Conservation (phyloP, 2,888 invertebrate species). For the Apotomis turbidana region DNA sequence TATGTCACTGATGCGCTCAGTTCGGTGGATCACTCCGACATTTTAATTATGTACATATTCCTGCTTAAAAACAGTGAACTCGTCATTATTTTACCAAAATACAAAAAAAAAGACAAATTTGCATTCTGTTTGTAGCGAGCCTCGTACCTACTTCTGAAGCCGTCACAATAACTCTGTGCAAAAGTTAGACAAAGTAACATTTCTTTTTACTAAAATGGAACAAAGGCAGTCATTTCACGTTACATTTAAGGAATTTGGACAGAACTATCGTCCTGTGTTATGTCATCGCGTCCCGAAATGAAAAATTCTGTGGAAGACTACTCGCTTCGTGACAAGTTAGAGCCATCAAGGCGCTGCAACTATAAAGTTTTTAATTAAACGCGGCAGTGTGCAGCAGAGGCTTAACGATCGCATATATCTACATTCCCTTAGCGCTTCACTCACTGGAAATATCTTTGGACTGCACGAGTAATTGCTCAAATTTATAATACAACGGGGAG, state of each 20-base stretch:
- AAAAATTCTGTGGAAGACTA: slow-evolving; percentile 37
- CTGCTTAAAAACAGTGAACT: slow-evolving; percentile 15
- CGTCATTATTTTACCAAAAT: slow-evolving; percentile 19
- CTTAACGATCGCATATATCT: slow-evolving; percentile 79
- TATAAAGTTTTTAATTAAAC: slow-evolving; percentile 80
- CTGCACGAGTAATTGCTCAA: slow-evolving; percentile 72
- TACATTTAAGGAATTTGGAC: slow-evolving; percentile 21
- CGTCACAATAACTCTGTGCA: slow-evolving; percentile 18
- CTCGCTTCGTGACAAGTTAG: slow-evolving; percentile 53
- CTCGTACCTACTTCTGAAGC: background rate
- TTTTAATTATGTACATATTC: background rate
- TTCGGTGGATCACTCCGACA: slow-evolving; percentile 7
- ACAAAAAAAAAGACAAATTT: slow-evolving; percentile 4
- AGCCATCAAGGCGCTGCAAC: slow-evolving; percentile 63
- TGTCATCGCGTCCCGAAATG: slow-evolving; percentile 26
- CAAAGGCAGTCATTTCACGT: slow-evolving; percentile 22
- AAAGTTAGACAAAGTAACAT: slow-evolving; percentile 25
- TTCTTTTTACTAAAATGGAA: slow-evolving; percentile 16
- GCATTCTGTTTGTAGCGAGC: background rate
- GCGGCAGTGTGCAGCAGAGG: slow-evolving; percentile 54
- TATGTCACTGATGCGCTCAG: slow-evolving; percentile 12
- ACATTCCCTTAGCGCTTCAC: slow-evolving; percentile 67
- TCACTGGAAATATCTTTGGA: slow-evolving; percentile 72
- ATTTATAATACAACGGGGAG: slow-evolving; percentile 72
- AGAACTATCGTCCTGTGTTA: slow-evolving; percentile 5